Conservation (phyloP, 1,140 invertebrate genomes). For the Drosophila littoralis region DNA sequence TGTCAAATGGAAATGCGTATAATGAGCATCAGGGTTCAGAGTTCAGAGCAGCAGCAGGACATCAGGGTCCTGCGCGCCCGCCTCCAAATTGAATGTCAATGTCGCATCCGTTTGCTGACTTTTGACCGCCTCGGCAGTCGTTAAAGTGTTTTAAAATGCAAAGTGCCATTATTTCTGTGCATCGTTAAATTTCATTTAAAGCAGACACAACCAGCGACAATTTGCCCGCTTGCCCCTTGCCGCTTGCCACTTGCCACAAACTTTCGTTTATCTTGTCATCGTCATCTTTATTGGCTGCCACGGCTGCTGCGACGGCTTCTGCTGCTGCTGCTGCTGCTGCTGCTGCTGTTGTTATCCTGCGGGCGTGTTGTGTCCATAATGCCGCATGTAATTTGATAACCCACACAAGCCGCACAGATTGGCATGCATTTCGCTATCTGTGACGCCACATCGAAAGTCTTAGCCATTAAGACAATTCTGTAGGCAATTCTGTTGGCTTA, state of each 20-base stretch:
- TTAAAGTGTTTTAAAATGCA: constrained; percentile 79
- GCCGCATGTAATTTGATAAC: constrained; percentile 72
- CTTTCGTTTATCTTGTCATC: constrained; percentile 73
- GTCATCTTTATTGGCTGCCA: constrained; percentile 76
- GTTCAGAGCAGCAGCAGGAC: constrained; percentile 22
- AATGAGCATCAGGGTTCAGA: constrained; percentile 63
- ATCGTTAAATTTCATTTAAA: constrained; percentile 83
- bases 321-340: constrained; percentile 22
- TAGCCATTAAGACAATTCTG: constrained; percentile 14
- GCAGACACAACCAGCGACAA: constrained; percentile 46
- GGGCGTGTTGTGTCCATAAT: constrained; percentile 67
- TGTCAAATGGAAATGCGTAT: constrained; percentile 76
- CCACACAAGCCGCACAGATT: constrained; percentile 51
- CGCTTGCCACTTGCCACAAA: constrained; percentile 11
- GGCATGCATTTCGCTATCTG: constrained; percentile 35
- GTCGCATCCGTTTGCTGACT: constrained; percentile 54
- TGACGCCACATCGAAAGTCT: constrained; percentile 49
- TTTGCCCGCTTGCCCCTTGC: constrained; percentile 11
- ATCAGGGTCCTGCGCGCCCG: neutral
- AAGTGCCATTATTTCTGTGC: constrained; percentile 78
- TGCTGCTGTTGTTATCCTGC: constrained; percentile 60
- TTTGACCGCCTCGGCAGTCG: constrained; percentile 41
- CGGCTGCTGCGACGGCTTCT: constrained; percentile 25
- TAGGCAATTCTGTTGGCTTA: neutral
- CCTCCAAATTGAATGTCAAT: constrained; percentile 64